Evolutionary conservation across 2,113 vertebrate genomes (phyloP), one percentile per base, ranked within the genome.

Genomic region (Gobius niger): DNA sequence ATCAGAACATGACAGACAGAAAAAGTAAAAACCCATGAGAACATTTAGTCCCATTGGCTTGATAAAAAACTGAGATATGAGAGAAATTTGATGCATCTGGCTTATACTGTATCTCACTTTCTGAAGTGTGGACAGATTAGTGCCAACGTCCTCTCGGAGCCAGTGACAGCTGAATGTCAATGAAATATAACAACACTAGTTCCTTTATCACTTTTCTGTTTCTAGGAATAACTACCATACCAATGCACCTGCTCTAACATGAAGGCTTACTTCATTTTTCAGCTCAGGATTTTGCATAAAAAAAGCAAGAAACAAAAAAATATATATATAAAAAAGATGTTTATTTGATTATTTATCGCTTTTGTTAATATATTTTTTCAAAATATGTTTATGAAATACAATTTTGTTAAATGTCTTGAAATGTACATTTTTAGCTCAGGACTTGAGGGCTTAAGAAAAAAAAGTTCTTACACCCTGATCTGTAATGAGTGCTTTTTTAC

Each of bases 31-130:
- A 53, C 44, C 19, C 8, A 72, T 16, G 16, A n/a, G 18, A 24
- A 52, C 62, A 63, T 50, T 0, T 13, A 9, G 34, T 62, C 19
- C 51, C 54, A 61, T 34, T 13, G 1, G n/a, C 63, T 19, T 60
- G 24, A 72, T 14, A 11, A 59, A 63, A 69, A 53, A 9, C 24
- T 66, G 44, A 1, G 18, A 74, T 0, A 72, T 49, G 52, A 49
- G 52, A 11, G 64, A 68, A 18, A 68, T 70, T 44, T 82, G 51
- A 60, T 41, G 61, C 68, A 77, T 65, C 51, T 75, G 13, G 8
- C 6, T 49, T 50, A 61, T 63, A 34, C 24, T 34, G 1, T 34
- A 70, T 57, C 47, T n/a, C 5, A 44, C 50, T 77, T 53, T n/a
- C 57, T 57, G 9, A 63, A 67, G 50, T 7, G 8, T 53, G 46